Conservation (phyloP, 2,888 invertebrate genomes). For the Aleiodes alternator region DNA sequence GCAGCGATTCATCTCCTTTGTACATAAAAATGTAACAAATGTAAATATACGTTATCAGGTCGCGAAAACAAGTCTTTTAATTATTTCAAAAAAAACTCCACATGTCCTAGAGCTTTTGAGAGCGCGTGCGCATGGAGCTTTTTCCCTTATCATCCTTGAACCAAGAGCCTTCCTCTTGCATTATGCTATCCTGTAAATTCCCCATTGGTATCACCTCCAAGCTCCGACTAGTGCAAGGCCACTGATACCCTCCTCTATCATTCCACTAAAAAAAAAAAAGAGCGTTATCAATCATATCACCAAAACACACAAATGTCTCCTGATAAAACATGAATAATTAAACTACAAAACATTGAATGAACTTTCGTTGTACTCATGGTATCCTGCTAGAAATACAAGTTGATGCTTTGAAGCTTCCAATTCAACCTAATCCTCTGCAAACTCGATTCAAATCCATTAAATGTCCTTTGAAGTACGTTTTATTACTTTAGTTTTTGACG, state of each 20-base stretch:
- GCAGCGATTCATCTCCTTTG: slow-evolving; percentile 8
- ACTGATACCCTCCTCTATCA: not conserved
- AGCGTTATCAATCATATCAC: slow-evolving; percentile 20
- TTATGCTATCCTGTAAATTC: slow-evolving; percentile 60
- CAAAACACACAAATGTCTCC: slow-evolving; percentile 18
- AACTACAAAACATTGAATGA: not conserved
- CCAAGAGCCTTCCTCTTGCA: slow-evolving; percentile 23
- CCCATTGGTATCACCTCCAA: slow-evolving; percentile 58
- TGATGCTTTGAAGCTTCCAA: slow-evolving; percentile 71
- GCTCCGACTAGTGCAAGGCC: not conserved
- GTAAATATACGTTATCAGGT: slow-evolving; percentile 31
- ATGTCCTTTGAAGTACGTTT: slow-evolving; percentile 6
- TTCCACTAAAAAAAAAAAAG: not conserved
- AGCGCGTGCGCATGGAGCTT: slow-evolving; percentile 12
- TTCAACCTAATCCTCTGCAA: slow-evolving; percentile 69
- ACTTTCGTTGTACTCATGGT: slow-evolving; percentile 57
- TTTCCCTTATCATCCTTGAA: slow-evolving; percentile 20
- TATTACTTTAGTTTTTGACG: not conserved
- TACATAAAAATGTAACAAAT: slow-evolving; percentile 27
- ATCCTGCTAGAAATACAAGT: slow-evolving; percentile 69
- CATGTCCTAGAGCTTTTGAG: no score
- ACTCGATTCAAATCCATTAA: slow-evolving; percentile 42
- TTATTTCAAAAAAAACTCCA: not conserved
- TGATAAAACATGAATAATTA: slow-evolving; percentile 27
- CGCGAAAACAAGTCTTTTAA: not conserved